Base-by-base conservation (phyloP, 2,888 invertebrate species). In the Acleris emargana region DNA sequence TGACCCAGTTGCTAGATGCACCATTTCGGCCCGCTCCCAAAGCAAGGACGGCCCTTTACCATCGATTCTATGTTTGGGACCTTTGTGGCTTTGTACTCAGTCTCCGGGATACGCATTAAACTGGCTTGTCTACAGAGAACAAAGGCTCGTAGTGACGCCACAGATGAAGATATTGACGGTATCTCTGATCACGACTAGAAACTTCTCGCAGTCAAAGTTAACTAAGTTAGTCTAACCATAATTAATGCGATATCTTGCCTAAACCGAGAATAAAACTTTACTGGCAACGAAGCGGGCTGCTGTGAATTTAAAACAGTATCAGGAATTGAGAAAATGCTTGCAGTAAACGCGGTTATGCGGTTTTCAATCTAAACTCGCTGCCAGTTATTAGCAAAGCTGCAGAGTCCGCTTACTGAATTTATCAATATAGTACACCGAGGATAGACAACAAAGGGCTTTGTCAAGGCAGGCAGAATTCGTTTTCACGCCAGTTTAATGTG, bases 1-100 rank as follows among this genome's bases (percentile, higher is more conserved):
- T 91, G 91, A 91, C 91, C 91, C 76, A 91, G 86, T 87, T 91
- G 79, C 78, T 82, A 82, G 88, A 88, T 89, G 90, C 90, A 91
- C 85, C 90, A 88, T 88, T 89, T 88, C 81, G 86, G 84, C 83
- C 84, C 82, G 80, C 84, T 87, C 80, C 80, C 79, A 83, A 83
- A 83, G 85, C 83, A 79, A 84, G 83, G 83, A 80, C 83, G 79
- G 79, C 85, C 84, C 86, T 86, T 81, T 78, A 78, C 74, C 77
- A 75, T 72, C 76, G 69, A 68, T 72, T 72, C 77, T 74, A 67
- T 76, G 74, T 77, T 77, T 67, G 67, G 72, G 74, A 70, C 71
- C 69, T 71, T 69, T 64, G 67, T 68, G 72, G 71, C 71, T 69
- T 61, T 64, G 68, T 72, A 71, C 53, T 53, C 28, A 18, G 25